These are phyloP conservation scores for Proisotoma minuta DNA, from an alignment of 2,888 invertebrate species.

Conservation along the genomic window DNA sequence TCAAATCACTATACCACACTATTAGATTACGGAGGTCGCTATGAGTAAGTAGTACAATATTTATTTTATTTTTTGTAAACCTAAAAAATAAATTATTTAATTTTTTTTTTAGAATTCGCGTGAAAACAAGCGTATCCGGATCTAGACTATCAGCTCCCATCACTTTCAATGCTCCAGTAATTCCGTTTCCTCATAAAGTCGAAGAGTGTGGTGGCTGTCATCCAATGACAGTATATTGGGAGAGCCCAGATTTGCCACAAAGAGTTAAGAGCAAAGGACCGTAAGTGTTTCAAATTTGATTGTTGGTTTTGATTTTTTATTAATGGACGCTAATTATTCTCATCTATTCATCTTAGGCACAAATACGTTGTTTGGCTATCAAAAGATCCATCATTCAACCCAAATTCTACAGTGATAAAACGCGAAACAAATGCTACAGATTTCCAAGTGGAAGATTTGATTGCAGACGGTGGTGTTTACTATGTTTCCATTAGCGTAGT, in stretches of 20 bases:
- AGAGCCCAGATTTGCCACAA: conserved; percentile 18
- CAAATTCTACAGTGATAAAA: conserved; percentile 8
- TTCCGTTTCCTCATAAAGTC: conserved; percentile 63
- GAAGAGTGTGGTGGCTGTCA: conserved; percentile 48
- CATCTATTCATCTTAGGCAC: conserved; percentile 9
- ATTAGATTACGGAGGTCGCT: conserved; percentile 18
- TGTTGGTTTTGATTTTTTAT: neutral
- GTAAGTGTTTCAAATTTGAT: conserved; percentile 9
- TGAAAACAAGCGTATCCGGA: conserved; percentile 54
- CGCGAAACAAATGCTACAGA: conserved; percentile 15
- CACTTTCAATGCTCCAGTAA: conserved; percentile 56
- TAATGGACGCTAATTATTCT: conserved; percentile 6
- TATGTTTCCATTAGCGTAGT: conserved; percentile 49
- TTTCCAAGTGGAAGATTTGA: conserved; percentile 29
- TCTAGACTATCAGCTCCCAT: conserved; percentile 55
- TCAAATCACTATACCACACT: neutral
- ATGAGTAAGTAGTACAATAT: conserved; percentile 29
- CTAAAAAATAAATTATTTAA: neutral
- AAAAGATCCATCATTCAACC: conserved; percentile 27
- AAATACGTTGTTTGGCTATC: conserved; percentile 46
- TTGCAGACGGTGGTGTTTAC: conserved; percentile 45
- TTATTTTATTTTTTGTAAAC: neutral
- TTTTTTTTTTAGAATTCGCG: conserved; percentile 49
- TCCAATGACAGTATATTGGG: conserved; percentile 33
- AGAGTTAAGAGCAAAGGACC: conserved; percentile 23